phyloP scores from a whole-genome alignment of 1,140 invertebrate species.

The Thaumatotibia leucotreta region DNA sequence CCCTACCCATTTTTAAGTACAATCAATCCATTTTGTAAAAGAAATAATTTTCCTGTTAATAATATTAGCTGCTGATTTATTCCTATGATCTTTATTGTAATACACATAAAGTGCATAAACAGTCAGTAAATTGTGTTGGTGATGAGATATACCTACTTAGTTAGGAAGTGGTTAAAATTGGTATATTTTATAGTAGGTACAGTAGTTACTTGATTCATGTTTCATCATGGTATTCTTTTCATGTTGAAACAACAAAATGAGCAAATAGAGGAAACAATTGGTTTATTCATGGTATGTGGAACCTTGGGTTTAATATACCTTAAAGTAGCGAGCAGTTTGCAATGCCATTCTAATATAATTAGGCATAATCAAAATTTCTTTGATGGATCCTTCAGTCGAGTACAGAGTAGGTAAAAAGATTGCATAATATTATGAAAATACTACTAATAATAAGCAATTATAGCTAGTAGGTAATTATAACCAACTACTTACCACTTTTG shows the following conservation, averaged over 20 bases:
- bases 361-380: background rate
- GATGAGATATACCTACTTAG: background rate
- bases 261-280: background rate
- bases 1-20: too few relatives aligned
- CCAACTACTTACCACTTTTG: too few relatives aligned
- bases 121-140: too few relatives aligned
- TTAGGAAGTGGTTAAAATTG: background rate
- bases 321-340: background rate
- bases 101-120: too few relatives aligned
- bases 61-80: background rate
- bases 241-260: background rate
- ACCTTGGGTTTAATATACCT: background rate
- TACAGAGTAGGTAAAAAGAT: too few relatives aligned
- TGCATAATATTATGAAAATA: too few relatives aligned
- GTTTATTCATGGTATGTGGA: background rate
- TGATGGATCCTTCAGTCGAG: too few relatives aligned
- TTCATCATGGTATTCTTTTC: background rate
- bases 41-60: too few relatives aligned
- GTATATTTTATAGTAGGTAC: background rate
- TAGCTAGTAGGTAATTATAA: too few relatives aligned
- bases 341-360: background rate
- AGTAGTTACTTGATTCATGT: background rate
- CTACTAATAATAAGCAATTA: too few relatives aligned
- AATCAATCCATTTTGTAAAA: too few relatives aligned
- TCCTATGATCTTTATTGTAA: background rate